Evolutionary conservation across 2,113 vertebrate species (phyloP).

Genomic region (Amphiprion ocellaris): DNA sequence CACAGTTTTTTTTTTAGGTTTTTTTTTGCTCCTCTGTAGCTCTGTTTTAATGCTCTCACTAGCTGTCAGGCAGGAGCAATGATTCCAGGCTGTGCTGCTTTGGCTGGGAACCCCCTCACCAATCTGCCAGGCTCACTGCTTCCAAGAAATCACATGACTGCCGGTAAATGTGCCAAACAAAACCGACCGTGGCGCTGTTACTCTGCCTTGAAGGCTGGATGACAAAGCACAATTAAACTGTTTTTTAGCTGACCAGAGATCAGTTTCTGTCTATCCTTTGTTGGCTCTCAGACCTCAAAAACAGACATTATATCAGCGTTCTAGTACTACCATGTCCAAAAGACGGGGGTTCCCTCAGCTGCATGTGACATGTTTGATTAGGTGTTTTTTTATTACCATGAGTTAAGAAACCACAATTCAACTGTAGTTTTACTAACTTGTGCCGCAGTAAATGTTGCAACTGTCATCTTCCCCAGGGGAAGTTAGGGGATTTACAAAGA

Average conservation of each 20-base stretch:
- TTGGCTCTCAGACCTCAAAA: background rate
- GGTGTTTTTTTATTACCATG: background rate
- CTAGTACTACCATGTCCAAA: rapidly evolving
- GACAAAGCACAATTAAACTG: background rate
- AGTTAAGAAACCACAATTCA: background rate
- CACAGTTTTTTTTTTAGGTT: no score
- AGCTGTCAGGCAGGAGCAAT: constrained; percentile 43
- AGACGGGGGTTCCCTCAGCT: background rate
- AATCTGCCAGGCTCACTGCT: background rate
- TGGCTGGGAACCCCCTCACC: background rate
- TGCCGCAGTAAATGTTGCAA: background rate
- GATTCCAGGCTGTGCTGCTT: rapidly evolving
- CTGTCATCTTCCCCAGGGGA: background rate
- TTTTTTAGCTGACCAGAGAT: background rate
- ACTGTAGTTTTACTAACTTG: rapidly evolving
- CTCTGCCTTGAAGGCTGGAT: background rate
- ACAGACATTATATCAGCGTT: background rate
- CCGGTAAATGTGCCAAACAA: background rate
- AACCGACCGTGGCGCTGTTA: constrained; percentile 4
- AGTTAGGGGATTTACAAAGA: constrained; percentile 45
- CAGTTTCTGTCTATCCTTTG: background rate
- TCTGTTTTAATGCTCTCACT: constrained; percentile 19
- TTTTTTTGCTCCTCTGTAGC: background rate
- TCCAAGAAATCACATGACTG: constrained; percentile 56
- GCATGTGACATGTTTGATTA: background rate